Evolutionary conservation across 2,113 vertebrate genomes (phyloP), one percentile per base, ranked within the genome.

Genomic region (Oreochromis aureus): DNA sequence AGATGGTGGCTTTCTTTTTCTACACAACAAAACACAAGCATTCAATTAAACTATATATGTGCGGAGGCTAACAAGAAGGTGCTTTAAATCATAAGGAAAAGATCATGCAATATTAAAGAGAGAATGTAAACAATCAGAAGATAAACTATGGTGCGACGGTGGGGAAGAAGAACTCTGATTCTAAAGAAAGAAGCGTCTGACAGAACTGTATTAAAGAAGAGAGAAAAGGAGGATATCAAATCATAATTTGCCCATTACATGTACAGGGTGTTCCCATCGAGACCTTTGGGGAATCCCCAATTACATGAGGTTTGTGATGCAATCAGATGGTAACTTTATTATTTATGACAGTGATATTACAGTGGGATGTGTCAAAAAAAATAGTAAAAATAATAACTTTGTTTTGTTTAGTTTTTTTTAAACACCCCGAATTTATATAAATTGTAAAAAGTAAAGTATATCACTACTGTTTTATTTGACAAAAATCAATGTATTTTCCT

Each of bases 401-500:
- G 4, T 66, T 39, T 16, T 34, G 2, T 32, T 27, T 4, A 2
- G 41, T 4, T 0, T 9, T 61, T 63, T 36, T 63, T n/a, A 66
- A 63, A 36, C 36, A 24, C 36, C 15, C 5, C 3, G 0, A 44
- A 44, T 71, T 44, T 0, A 8, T 44, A 71, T 44, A 44, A 24
- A 46, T 24, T 41, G 10, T 63, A 63, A 24, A 6, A 71, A 22
- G 1, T 3, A 22, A 22, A 41, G 34, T 63, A 11, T 36, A 36
- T 71, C 66, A 44, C 2, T 44, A 15, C 36, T 71, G 39, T 12
- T 41, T 71, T 48, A 10, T 30, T 51, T 76, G 44, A 30, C 71
- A 76, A 27, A 76, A 76, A 27, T 30, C 13, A 7, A 30, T 30
- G 9, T 0, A 76, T 48, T 32, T 76, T 1, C 44, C 2, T 76